Base-by-base conservation (phyloP, 2,797 vertebrate species). In the Fistularia tabacaria region DNA sequence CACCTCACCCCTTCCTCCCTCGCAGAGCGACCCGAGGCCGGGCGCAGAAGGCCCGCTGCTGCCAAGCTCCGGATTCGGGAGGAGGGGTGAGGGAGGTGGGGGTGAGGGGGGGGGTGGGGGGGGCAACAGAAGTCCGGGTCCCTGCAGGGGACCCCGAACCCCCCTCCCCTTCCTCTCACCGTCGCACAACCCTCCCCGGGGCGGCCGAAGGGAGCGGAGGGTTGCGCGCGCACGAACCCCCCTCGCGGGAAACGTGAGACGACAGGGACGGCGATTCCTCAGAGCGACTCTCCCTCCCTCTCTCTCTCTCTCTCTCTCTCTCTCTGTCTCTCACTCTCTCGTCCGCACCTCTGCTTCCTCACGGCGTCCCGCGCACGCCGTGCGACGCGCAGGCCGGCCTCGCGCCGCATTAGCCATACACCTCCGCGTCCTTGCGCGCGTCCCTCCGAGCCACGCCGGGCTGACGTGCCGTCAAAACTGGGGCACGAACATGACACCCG, bases 21-120 rank as follows among this genome's bases (percentile, higher is more conserved):
- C 70, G 47, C 60, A 49, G 55, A 71, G 43, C 12, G 10, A 69
- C 84, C 81, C 14, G 56, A 64, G 83, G 81, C 81, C 41, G 54
- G 46, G 56, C 58, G 60, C 77, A 79, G 73, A 85, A 77, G 80
- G 78, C 63, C 67, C 63, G 9, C 62, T 43, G 62, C 77, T 83
- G 79, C 82, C 80, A 81, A 81, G 57, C 63, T n/a, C 71, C 41
- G 77, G 80, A 83, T 84, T 83, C 85, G 85, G 85, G 85, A 83
- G 55, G n/a, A n/a, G n/a, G n/a, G n/a, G n/a, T n/a, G n/a, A n/a
- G n/a, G n/a, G n/a, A n/a, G n/a, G n/a, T n/a, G n/a, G n/a, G n/a
- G n/a, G n/a, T n/a, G n/a, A n/a, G n/a, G n/a, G n/a, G n/a, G n/a
- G n/a, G n/a, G 54, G 76, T 73, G 84, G 71, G 57, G 67, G 69